Base-by-base conservation (phyloP, 2,888 invertebrate species). In the Atethmia centrago region DNA sequence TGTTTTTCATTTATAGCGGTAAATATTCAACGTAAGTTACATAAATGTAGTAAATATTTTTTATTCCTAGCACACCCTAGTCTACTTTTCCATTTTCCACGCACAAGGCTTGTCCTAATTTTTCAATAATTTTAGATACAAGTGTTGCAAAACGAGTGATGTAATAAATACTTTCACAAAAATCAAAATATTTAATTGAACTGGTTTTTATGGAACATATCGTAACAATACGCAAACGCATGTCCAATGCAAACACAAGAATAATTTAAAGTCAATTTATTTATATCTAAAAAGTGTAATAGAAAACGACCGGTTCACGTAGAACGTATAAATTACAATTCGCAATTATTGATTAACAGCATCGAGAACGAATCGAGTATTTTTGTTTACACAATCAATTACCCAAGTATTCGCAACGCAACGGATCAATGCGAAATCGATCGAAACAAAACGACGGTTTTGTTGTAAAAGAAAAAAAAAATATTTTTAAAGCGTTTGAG, bases 331-430 rank as follows among this genome's bases (percentile, higher is more conserved):
- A 82, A 88, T 85, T 81, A n/a, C n/a, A n/a, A n/a, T n/a, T n/a
- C n/a, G n/a, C 88, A 89, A 91, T 90, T 89, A 91, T 87, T 83
- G 88, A 90, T 90, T 91, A 90, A 88, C 88, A 85, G 85, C 85
- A 83, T 74, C 80, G 85, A 77, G 80, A 88, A 89, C 85, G 85
- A 90, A 87, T 90, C 82, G 85, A 81, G 71, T 82, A 47, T 80
- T 84, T 85, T 89, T 90, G 89, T 89, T 89, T 85, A 88, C 87
- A 87, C 89, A 91, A 91, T 89, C 90, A 90, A 90, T 91, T 90
- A 89, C 84, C 83, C 88, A 82, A 88, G 85, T 88, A 80, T 80
- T 80, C 89, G 88, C 85, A 64, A 80, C 71, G 75, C 87, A 87
- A 84, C 85, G 86, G 86, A 86, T 88, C 90, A 73, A 86, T 79